Evolutionary conservation across 2,113 vertebrate genomes (phyloP), one percentile per base, ranked within the genome.

Genomic region (Cololabis saira): DNA sequence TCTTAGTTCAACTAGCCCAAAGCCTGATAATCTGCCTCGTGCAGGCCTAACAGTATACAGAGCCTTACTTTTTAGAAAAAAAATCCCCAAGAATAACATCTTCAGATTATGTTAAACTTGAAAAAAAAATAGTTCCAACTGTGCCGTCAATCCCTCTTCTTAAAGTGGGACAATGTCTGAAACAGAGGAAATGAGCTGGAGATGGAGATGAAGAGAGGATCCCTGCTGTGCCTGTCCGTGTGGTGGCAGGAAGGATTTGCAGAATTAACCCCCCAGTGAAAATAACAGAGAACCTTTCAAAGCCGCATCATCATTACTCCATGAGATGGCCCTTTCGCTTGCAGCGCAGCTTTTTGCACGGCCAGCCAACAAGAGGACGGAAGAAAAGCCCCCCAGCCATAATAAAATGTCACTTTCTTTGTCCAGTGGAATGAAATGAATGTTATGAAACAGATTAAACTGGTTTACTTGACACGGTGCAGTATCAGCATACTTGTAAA

Each of bases 11-110:
- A 78, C 60, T 19, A 61, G 45, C 61, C 58, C 67, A 78, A 78
- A 88, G 69, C 71, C 22, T 13, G 14, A 22, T 87, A 86, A 86
- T 85, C 85, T 85, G 71, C 82, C 75, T 82, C 67, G 76, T 82
- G 85, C 64, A 76, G 57, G 47, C 47, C 42, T 19, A 57, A 49
- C 51, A 72, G 57, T 71, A 60, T 5, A 3, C 53, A 71, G 47
- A 43, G 19, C n/a, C 17, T 24, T 49, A 43, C 48, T 64, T 71
- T 58, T 52, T 21, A 57, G 15, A 62, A 71, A 41, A 40, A 17
- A 22, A 45, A 19, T 8, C 6, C 59, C 6, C 59, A 61, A 58
- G 40, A 24, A 19, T 40, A 43, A 43, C 8, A 54, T 45, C 18
- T n/a, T 19, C 4, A 24, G 41, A n/a, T 53, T 30, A 64, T 53